A percentile compares a stretch with the other conserved stretches of the same genome.
Conservation (phyloP, 2,888 invertebrate genomes). For the Tuta absoluta region DNA sequence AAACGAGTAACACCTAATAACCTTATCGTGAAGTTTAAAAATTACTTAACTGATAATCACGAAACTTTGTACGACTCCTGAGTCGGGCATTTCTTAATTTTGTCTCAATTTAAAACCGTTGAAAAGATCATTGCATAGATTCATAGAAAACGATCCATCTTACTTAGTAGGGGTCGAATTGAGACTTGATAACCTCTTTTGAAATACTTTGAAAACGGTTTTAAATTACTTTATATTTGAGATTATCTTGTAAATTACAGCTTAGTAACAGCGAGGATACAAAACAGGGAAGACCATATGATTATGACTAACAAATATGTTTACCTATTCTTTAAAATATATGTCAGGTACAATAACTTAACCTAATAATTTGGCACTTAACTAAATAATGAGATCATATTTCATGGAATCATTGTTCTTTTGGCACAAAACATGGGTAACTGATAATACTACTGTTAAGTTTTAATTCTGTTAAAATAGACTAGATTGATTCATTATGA, state of each 20-base stretch:
- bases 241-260: constrained; percentile 24
- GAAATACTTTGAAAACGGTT: too few species aligned
- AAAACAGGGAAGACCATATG: constrained; percentile 30
- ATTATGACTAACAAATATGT: background rate
- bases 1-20: too few species aligned
- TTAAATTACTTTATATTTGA: background rate
- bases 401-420: background rate
- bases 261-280: constrained; percentile 3
- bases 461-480: constrained; percentile 9
- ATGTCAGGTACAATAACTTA: constrained; percentile 5
- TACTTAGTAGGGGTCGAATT: too few species aligned
- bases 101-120: too few species aligned
- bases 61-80: too few species aligned
- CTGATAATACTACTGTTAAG: background rate
- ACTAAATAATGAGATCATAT: constrained; percentile 10
- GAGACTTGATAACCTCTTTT: too few species aligned
- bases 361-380: constrained; percentile 11
- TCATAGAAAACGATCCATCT: background rate
- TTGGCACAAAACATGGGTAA: constrained; percentile 2
- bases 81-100: background rate
- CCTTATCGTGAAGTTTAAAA: too few species aligned
- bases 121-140: too few species aligned
- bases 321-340: background rate
- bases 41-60: too few species aligned
- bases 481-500: background rate